phyloP scores from a whole-genome alignment of 2,113 vertebrate species.

The Murina feae region DNA sequence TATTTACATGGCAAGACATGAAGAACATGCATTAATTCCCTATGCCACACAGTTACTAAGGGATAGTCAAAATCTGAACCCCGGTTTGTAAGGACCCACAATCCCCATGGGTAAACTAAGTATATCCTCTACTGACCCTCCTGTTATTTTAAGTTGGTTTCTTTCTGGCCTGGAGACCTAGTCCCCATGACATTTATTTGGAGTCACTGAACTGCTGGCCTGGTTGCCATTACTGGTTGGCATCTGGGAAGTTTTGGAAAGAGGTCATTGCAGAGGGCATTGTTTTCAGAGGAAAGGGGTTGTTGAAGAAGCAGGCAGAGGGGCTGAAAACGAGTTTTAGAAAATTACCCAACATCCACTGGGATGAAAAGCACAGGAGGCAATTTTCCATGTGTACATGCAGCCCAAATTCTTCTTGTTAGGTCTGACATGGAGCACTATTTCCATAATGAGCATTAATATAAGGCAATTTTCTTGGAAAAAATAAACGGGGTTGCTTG shows the following conservation, averaged over 20 bases:
- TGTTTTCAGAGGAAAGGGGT: constrained; percentile 22
- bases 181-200: constrained; percentile 49
- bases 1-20: not conserved
- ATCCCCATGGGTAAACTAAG: not conserved
- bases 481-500: constrained; percentile 42
- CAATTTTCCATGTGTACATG: constrained; percentile 44
- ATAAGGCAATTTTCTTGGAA: constrained; percentile 60
- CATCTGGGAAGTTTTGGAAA: not conserved
- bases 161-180: not conserved
- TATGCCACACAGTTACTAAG: not conserved
- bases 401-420: constrained; percentile 53
- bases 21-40: not conserved
- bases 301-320: constrained; percentile 4
- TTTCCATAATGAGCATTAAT: constrained; percentile 69
- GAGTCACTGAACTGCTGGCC: constrained; percentile 31
- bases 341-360: not conserved
- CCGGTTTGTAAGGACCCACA: not conserved
- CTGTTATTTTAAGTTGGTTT: constrained; percentile 34
- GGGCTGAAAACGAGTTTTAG: constrained; percentile 33
- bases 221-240: not conserved
- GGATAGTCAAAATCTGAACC: not conserved
- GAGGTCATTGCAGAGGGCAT: constrained; percentile 42
- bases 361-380: constrained; percentile 44
- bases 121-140: not conserved
- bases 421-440: constrained; percentile 45